phyloP scores from a whole-genome alignment of 2,888 invertebrate genomes.

The Thumatha senex region DNA sequence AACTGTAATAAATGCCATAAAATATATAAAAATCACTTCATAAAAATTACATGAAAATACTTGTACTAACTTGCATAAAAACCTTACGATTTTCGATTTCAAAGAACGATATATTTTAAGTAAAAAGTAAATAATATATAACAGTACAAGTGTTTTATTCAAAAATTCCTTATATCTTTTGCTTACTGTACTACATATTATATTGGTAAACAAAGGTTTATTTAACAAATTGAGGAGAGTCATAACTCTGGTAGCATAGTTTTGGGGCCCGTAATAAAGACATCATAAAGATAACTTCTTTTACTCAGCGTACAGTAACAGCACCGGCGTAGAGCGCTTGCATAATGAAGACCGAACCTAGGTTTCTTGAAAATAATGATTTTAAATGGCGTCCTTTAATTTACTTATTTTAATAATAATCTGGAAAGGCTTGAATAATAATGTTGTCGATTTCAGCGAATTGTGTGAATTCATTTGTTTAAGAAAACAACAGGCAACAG shows the following conservation, averaged over 20 bases:
- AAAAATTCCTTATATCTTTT: too few relatives aligned
- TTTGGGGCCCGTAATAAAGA: slow-evolving; percentile 56
- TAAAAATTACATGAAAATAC: too few relatives aligned
- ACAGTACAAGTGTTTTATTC: too few relatives aligned
- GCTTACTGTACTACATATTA: too few relatives aligned
- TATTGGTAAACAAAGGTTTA: slow-evolving; percentile 49
- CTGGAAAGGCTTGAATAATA: not conserved
- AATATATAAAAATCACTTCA: too few relatives aligned
- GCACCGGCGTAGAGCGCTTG: slow-evolving; percentile 30
- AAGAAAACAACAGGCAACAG: not conserved
- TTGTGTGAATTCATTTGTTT: not conserved
- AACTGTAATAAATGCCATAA: too few relatives aligned
- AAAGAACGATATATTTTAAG: too few relatives aligned
- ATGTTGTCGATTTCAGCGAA: not conserved
- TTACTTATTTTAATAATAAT: slow-evolving; percentile 15
- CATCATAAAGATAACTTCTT: slow-evolving; percentile 62
- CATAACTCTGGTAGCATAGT: slow-evolving; percentile 58
- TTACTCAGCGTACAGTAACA: slow-evolving; percentile 53
- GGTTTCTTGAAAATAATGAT: slow-evolving; percentile 26
- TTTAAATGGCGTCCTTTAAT: slow-evolving; percentile 13
- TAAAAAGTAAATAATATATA: too few relatives aligned
- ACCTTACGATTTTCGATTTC: too few relatives aligned
- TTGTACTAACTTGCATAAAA: too few relatives aligned
- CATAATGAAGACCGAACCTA: slow-evolving; percentile 32
- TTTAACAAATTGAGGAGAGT: slow-evolving; percentile 50